Evolutionary conservation across 2,113 vertebrate genomes (phyloP).

Genomic region (Bungarus multicinctus): DNA sequence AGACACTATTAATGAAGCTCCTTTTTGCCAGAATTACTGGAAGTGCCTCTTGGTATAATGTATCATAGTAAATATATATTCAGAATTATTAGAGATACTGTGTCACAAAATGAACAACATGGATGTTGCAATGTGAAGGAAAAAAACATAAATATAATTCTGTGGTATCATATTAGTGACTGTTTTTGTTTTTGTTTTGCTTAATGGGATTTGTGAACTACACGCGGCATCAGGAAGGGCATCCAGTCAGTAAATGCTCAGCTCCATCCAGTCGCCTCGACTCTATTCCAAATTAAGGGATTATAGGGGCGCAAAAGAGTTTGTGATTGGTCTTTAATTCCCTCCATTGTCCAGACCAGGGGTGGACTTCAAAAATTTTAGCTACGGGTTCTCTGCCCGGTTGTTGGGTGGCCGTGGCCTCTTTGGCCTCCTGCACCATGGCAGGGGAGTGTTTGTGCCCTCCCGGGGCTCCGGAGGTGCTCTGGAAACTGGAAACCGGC

Average conservation of each 20-base stretch:
- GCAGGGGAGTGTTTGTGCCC: too few species aligned
- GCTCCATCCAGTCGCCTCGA: neutral
- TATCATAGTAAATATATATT: conserved; percentile 90
- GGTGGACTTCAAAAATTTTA: too few species aligned
- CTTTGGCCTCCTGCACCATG: too few species aligned
- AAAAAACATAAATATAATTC: conserved; percentile 88
- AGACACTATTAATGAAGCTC: conserved; percentile 91
- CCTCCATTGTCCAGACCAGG: neutral
- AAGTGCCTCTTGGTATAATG: conserved; percentile 95
- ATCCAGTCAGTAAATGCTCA: neutral
- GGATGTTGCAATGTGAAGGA: conserved; percentile 90
- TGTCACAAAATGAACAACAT: conserved; percentile 86
- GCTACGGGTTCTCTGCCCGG: too few species aligned
- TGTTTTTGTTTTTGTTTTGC: conserved; percentile 49
- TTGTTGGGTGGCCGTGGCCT: too few species aligned
- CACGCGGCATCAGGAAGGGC: neutral
- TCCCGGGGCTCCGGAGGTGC: too few species aligned
- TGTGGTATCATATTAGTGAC: conserved; percentile 76
- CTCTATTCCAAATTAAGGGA: neutral
- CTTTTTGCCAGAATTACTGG: conserved; percentile 88
- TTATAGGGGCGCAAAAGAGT: neutral
- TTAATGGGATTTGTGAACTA: neutral
- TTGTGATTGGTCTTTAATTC: neutral
- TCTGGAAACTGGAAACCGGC: too few species aligned
- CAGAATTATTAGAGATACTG: conserved; percentile 80